Evolutionary conservation across 64 coral and sea anemone species (phyloP).

Genomic region (Stichodactyla helianthus): DNA sequence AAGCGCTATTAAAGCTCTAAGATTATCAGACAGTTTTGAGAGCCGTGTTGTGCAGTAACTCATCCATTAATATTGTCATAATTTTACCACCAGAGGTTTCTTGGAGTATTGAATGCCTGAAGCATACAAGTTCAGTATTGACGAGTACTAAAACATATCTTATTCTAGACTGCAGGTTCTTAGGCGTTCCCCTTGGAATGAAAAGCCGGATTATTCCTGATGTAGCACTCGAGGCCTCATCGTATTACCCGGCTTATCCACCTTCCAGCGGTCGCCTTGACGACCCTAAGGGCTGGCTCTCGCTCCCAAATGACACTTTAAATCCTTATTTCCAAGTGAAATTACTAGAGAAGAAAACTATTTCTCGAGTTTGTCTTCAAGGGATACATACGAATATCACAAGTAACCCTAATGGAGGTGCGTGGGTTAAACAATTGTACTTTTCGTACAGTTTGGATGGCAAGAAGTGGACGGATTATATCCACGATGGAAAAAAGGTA

Average conservation of each 20-base stretch:
- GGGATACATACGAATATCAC: background rate
- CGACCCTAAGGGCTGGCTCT: background rate
- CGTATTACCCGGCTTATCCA: background rate
- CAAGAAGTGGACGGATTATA: background rate
- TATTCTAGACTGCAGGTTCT: background rate
- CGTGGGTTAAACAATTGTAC: background rate
- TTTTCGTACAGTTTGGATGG: constrained; percentile 14
- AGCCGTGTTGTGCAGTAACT: no score
- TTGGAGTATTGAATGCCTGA: background rate
- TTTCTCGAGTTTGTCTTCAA: background rate
- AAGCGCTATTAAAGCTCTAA: no score
- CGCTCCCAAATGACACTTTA: background rate
- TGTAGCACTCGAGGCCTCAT: constrained; percentile 19
- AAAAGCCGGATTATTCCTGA: background rate
- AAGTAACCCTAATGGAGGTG: background rate
- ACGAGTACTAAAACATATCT: background rate
- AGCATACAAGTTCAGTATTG: background rate
- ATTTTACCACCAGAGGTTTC: no score
- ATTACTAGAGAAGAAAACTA: background rate
- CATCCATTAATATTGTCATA: no score
- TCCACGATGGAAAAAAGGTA: background rate
- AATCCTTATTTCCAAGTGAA: constrained; percentile 1
- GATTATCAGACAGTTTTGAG: no score
- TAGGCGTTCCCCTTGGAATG: constrained; percentile 26
- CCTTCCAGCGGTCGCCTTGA: background rate